Evolutionary conservation across 2,888 invertebrate genomes (phyloP), one percentile per base, ranked within the genome.

Genomic region (Tenthredo scrophulariae): DNA sequence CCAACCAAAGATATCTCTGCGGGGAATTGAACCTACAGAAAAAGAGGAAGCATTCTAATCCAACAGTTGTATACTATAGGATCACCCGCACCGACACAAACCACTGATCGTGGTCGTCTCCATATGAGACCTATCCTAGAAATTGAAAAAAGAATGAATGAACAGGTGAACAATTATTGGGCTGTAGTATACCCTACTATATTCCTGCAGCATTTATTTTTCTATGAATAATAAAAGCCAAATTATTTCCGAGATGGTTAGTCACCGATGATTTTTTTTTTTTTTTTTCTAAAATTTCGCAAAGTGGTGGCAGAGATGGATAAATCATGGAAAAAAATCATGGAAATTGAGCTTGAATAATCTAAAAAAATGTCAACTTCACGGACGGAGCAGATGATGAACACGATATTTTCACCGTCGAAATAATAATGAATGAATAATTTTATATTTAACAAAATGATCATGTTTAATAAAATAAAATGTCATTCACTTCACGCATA

Each of bases 1-100:
- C 62, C 62, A 62, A 62, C 62, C 26, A 62, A 62, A 62, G 62
- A 67, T 67, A 33, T 33, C 26, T 67, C 67, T 26, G 26, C 26
- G 26, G 67, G 33, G 26, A 33, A 67, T 67, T 67, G 18, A 15
- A 26, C 29, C 67, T 65, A 10, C 22, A 65, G 15, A 65, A 26
- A 33, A 4, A 67, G 29, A 67, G 33, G 5, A 67, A 67, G 67
- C 33, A 33, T 67, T 33, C 67, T 67, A 18, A 33, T 67, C 33
- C 67, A 33, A 67, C 29, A 33, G 67, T 18, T 67, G 10, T 67
- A 18, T 33, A 67, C 33, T 54, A 6, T n/a, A n/a, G 54, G n/a
- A n/a, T 54, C 7, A 54, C 54, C n/a, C n/a, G 54, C n/a, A 54
- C 7, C 54, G n/a, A n/a, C n/a, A 54, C n/a, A n/a, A n/a, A 54